These are phyloP conservation scores for Sarcophaga caerulescens DNA, from an alignment of 2,888 invertebrate genomes.

Conservation along the genomic window DNA sequence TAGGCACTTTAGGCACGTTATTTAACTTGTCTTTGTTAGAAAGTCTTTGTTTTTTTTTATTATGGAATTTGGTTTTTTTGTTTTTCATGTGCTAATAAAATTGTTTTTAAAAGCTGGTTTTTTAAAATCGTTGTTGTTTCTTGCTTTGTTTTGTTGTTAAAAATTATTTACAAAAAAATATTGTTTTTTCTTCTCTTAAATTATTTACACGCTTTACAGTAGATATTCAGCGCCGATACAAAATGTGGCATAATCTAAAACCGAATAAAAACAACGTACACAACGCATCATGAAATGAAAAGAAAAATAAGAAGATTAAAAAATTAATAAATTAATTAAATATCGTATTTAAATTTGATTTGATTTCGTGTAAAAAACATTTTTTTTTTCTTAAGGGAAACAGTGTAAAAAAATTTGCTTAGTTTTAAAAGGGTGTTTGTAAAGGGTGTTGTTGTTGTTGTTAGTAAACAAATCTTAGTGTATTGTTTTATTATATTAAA, in stretches of 20 bases:
- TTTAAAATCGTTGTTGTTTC: constrained; percentile 63
- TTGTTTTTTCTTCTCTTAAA: constrained; percentile 46
- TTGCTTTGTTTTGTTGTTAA: constrained; percentile 46
- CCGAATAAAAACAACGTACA: constrained; percentile 75
- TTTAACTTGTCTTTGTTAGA: constrained; percentile 70
- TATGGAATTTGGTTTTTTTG: constrained; percentile 48
- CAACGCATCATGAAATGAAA: constrained; percentile 78
- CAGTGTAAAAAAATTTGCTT: background rate
- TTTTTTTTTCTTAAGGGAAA: constrained; percentile 36
- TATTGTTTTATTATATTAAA: background rate
- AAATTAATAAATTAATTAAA: constrained; percentile 60
- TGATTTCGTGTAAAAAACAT: constrained; percentile 5
- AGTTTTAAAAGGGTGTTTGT: background rate
- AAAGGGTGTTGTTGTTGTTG: background rate
- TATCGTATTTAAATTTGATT: constrained; percentile 8
- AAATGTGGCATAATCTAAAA: constrained; percentile 82
- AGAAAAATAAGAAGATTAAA: constrained; percentile 75
- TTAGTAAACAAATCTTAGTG: constrained; percentile 47
- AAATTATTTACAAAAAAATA: constrained; percentile 58
- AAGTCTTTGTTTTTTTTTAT: constrained; percentile 54
- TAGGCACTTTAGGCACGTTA: constrained; percentile 65
- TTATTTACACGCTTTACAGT: constrained; percentile 76
- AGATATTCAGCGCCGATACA: constrained; percentile 82
- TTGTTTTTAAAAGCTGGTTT: constrained; percentile 51
- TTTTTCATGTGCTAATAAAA: background rate